A percentile compares a stretch with the other conserved stretches of the same genome.
Evolutionary conservation across 2,888 invertebrate genomes (phyloP).

Genomic region (Meganola albula): DNA sequence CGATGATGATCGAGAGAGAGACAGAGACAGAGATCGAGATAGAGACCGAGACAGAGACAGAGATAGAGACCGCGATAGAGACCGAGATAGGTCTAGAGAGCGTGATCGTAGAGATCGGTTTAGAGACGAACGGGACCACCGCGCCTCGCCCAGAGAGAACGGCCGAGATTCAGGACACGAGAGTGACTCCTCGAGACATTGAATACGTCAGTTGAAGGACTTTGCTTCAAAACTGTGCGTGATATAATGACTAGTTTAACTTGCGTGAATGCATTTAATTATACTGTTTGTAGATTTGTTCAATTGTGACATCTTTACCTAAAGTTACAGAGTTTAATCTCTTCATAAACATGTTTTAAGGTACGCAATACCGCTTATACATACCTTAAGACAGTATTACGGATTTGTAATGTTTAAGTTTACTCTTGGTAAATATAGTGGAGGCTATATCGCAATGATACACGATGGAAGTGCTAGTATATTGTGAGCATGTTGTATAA

Average conservation of each 20-base stretch:
- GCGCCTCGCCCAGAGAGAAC: conserved; percentile 68
- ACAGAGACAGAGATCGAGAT: conserved; percentile 52
- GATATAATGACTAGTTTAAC: conserved; percentile 23
- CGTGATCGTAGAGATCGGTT: conserved; percentile 58
- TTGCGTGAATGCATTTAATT: conserved; percentile 32
- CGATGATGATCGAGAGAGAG: conserved; percentile 53
- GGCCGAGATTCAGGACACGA: conserved; percentile 73
- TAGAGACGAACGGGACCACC: conserved; percentile 64
- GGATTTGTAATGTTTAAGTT: conserved; percentile 51
- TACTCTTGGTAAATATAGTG: conserved; percentile 48
- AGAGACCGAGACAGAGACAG: conserved; percentile 52
- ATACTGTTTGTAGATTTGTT: conserved; percentile 29
- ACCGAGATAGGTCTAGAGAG: conserved; percentile 52
- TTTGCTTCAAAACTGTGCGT: no score
- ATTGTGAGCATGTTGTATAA: conserved; percentile 19
- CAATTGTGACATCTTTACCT: conserved; percentile 60
- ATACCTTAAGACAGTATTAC: conserved; percentile 65
- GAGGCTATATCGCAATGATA: conserved; percentile 54
- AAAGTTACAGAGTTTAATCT: conserved; percentile 50
- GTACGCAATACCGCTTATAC: conserved; percentile 47
- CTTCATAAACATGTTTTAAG: conserved; percentile 51
- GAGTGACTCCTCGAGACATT: conserved; percentile 73
- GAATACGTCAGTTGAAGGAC: no score
- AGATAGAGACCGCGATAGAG: conserved; percentile 50
- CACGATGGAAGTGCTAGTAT: conserved; percentile 43